Evolutionary conservation across 2,113 vertebrate genomes (phyloP), one percentile per base, ranked within the genome.

Genomic region (Rhea americana): DNA sequence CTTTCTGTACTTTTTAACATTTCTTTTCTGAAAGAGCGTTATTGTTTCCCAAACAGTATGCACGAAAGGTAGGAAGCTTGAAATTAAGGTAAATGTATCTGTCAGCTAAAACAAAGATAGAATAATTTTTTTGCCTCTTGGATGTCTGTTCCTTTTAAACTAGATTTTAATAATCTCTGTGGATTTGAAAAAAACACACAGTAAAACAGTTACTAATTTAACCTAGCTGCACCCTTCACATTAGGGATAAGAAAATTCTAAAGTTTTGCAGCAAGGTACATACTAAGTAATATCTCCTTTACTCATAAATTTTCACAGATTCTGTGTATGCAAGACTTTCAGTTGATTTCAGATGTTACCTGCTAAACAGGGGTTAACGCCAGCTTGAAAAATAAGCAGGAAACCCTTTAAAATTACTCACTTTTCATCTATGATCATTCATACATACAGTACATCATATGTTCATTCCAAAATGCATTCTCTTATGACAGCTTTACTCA

Each of bases 191-290:
- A 97, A 97, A 93, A 97, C 97, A 95, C 97, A 83, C 94, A 96
- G 97, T 97, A 97, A 98, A 97, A 82, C 61, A 48, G 87, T 97
- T 93, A 90, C 96, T 97, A 97, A 97, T 97, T 97, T 97, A 97
- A 97, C 90, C 92, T 95, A 94, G 93, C 96, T 96, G 95, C 87
- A 90, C 94, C 85, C 86, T 93, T 96, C n/a, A 17, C 92, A n/a
- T 95, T 91, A 90, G 89, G 89, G 90, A 97, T 90, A 84, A 96
- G 73, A 82, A 71, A 90, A 94, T 93, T 95, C 79, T 67, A 94
- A 96, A 94, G 91, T 95, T 96, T 90, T 96, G 95, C 97, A 96
- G 93, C 89, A 25, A 55, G 67, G 41, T 77, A 59, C 45, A 5
- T 26, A 65, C 35, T 72, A 55, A 80, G 74, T 76, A 48, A 79